A percentile compares a stretch with the other conserved stretches of the same genome.
Evolutionary conservation across 2,888 invertebrate species (phyloP).

Genomic region (Scrobipalpa costella): DNA sequence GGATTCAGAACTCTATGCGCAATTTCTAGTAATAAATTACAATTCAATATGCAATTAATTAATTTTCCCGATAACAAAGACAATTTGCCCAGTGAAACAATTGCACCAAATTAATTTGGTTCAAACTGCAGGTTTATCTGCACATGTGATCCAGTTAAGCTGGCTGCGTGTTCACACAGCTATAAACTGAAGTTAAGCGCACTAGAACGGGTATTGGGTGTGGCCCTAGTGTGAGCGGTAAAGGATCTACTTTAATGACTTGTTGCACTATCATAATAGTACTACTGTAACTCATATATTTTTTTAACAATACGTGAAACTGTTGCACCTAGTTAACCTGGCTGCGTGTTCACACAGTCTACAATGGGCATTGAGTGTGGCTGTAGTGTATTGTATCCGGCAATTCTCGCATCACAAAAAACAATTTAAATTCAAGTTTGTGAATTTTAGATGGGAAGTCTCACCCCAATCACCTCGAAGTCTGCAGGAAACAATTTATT

Average conservation of each 20-base stretch:
- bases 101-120: conserved; percentile 54
- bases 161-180: conserved; percentile 27
- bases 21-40: neutral
- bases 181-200: conserved; percentile 25
- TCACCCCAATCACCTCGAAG: no score
- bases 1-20: no score
- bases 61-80: neutral
- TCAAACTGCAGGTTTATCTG: conserved; percentile 30
- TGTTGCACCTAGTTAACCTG: no score
- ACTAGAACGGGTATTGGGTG: neutral
- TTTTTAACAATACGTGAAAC: no score
- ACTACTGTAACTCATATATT: no score
- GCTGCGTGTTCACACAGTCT: no score
- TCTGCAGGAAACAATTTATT: no score
- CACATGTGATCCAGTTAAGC: conserved; percentile 30
- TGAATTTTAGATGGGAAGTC: no score
- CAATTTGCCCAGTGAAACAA: conserved; percentile 34
- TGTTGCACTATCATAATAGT: neutral
- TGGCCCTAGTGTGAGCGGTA: conserved; percentile 15
- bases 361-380: no score
- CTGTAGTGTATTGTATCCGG: no score
- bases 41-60: neutral
- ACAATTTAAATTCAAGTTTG: no score
- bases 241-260: neutral
- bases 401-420: no score